These are phyloP conservation scores for Dastarcus helophoroides DNA, from an alignment of 2,888 invertebrate genomes.

Conservation along the genomic window DNA sequence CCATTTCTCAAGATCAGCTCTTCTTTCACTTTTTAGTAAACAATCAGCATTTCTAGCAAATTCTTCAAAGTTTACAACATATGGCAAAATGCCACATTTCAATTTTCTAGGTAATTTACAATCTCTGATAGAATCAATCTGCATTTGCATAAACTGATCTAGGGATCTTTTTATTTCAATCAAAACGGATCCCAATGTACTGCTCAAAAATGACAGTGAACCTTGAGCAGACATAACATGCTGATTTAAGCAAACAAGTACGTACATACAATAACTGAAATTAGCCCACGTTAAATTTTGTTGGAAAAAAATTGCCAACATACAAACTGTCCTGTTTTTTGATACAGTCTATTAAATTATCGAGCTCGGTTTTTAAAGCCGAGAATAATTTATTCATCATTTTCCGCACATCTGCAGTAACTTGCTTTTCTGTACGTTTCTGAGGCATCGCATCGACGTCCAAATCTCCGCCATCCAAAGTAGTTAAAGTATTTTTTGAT, in stretches of 20 bases:
- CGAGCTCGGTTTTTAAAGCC: slow-evolving; percentile 74
- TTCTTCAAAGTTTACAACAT: slow-evolving; percentile 81
- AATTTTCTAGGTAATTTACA: slow-evolving; percentile 59
- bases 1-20: slow-evolving; percentile 89
- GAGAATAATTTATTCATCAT: slow-evolving; percentile 88
- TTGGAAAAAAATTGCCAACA: no score
- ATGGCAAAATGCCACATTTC: slow-evolving; percentile 82
- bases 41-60: slow-evolving; percentile 79
- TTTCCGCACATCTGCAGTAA: slow-evolving; percentile 67
- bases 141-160: slow-evolving; percentile 80
- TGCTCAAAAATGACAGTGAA: slow-evolving; percentile 76
- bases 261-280: slow-evolving; percentile 83
- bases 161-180: slow-evolving; percentile 84
- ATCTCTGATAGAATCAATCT: slow-evolving; percentile 70
- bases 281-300: no score
- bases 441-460: slow-evolving; percentile 28
- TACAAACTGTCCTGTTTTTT: slow-evolving; percentile 86
- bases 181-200: slow-evolving; percentile 75
- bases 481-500: slow-evolving; percentile 45
- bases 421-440: slow-evolving; percentile 55
- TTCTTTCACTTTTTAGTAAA: slow-evolving; percentile 78
- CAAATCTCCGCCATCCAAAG: slow-evolving; percentile 39
- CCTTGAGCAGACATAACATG: slow-evolving; percentile 88
- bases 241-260: slow-evolving; percentile 81
- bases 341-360: slow-evolving; percentile 73